Base-by-base conservation (phyloP, 1,140 invertebrate species). In the Drosophila littoralis region DNA sequence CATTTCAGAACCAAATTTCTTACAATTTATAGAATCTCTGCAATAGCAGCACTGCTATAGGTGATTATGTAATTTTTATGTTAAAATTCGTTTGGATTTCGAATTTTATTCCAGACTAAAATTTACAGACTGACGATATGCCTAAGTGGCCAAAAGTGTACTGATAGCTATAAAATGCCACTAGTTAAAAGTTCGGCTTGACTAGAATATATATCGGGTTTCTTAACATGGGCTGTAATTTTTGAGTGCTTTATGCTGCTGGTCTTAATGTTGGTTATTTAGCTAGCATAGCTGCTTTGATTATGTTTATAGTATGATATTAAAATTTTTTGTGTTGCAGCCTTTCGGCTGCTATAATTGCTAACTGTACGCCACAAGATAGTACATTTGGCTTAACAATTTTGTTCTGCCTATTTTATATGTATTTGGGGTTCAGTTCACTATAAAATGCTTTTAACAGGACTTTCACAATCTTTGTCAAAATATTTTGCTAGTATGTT, bases 1-100 rank as follows among this genome's bases (percentile, higher is more conserved):
- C 95, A 96, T 96, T 72, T 48, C 71, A 63, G 52, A 54, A 60
- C 15, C 33, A 42, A 70, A 66, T 57, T 36, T 65, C 32, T 28
- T 77, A 13, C 13, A 28, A 32, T 28, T 60, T 33, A 32, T 33
- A 46, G 17, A 42, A 59, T 32, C 38, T 38, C 36, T 33, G 33
- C 17, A 33, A 28, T 7, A 52, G 22, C 5, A 13, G 38, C 51
- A 46, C 35, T 52, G 4, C 28, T 66, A 52, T 5, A 17, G 32
- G 2, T 52, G 17, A 67, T 72, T 73, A 73, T 73, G 67, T 73
- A 73, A 67, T 51, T 66, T 15, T 17, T 43, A 15, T 66, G 33
- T 59, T 22, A 7, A 38, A 32, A 50, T 40, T 10, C 60, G 46
- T 71, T n/a, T 75, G 33, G 9, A 36, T 46, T 15, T 52, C 13